Conservation (phyloP, 2,888 invertebrate genomes). For the Conchocele bisecta region DNA sequence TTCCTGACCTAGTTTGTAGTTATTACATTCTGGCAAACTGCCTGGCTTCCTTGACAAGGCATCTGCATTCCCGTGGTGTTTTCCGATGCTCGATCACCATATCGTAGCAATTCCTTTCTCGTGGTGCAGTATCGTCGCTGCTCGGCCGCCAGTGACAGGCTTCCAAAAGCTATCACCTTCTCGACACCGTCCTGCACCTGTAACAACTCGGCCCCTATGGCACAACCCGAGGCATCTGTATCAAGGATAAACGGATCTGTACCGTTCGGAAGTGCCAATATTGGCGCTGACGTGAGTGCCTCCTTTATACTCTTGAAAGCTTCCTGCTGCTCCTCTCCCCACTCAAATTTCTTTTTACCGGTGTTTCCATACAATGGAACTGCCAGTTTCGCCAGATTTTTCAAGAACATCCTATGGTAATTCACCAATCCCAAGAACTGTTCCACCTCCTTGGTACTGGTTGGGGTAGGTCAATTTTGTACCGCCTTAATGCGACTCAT, state of each 20-base stretch:
- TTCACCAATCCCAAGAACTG: too few species aligned
- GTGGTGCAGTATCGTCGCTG: slow-evolving; percentile 28
- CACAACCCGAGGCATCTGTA: slow-evolving; percentile 28
- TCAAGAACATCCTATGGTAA: too few species aligned
- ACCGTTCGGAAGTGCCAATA: slow-evolving; percentile 7
- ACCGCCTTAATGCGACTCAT: too few species aligned
- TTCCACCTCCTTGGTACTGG: too few species aligned
- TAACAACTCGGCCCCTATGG: slow-evolving; percentile 13
- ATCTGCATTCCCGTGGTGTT: slow-evolving; percentile 37
- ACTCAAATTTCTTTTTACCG: too few species aligned
- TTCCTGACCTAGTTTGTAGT: neutral
- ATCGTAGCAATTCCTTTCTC: slow-evolving; percentile 40
- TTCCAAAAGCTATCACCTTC: neutral
- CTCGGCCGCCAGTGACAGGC: slow-evolving; percentile 32
- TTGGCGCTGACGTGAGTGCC: slow-evolving; percentile 8
- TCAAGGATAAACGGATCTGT: slow-evolving; percentile 10
- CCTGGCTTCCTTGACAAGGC: slow-evolving; percentile 29
- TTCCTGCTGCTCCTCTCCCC: neutral
- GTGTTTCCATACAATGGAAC: too few species aligned
- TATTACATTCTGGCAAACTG: too few species aligned
- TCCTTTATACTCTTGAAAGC: slow-evolving; percentile 9
- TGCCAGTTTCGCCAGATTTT: too few species aligned
- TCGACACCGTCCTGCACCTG: slow-evolving; percentile 6
- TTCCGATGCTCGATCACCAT: slow-evolving; percentile 30
- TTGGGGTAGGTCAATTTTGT: too few species aligned